phyloP scores from a whole-genome alignment of 2,113 vertebrate genomes.

The Paedocypris sp. region DNA sequence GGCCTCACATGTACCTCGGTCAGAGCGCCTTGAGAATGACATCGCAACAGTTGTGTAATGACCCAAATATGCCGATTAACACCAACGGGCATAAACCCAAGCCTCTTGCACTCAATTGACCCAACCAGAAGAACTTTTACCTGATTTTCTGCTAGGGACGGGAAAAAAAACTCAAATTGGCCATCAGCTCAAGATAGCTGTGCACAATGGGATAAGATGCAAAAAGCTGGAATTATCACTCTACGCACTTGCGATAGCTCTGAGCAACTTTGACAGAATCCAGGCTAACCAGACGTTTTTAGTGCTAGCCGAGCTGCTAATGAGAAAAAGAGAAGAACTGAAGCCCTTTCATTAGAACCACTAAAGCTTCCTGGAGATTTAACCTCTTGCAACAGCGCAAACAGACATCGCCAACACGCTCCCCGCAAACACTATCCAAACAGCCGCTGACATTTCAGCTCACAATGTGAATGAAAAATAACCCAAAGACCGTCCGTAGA shows the following conservation, averaged over 20 bases:
- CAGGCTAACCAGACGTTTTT: slow-evolving; percentile 9
- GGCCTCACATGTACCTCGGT: not conserved
- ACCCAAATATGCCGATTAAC: slow-evolving; percentile 21
- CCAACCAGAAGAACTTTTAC: not conserved
- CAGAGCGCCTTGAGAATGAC: not conserved
- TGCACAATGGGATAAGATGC: not conserved
- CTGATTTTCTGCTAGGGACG: not conserved
- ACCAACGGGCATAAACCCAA: slow-evolving; percentile 18
- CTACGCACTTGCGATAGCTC: not conserved
- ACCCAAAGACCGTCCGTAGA: not conserved
- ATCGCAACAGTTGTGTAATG: slow-evolving; percentile 18
- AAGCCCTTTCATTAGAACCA: slow-evolving; percentile 10
- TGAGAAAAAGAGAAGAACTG: slow-evolving; percentile 16
- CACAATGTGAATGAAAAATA: slow-evolving; percentile 12
- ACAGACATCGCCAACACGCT: not conserved
- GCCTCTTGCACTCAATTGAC: slow-evolving; percentile 5
- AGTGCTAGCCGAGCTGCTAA: slow-evolving; percentile 17
- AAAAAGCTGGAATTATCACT: not conserved
- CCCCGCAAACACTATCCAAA: not conserved
- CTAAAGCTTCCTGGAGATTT: slow-evolving; percentile 6
- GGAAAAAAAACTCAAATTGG: not conserved
- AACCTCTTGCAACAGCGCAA: not conserved
- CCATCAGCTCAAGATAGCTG: not conserved
- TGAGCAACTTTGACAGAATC: slow-evolving; percentile 1
- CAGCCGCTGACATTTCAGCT: slow-evolving; percentile 4